Evolutionary conservation across 2,113 vertebrate genomes (phyloP), one percentile per base, ranked within the genome.

Genomic region (Promerops cafer): DNA sequence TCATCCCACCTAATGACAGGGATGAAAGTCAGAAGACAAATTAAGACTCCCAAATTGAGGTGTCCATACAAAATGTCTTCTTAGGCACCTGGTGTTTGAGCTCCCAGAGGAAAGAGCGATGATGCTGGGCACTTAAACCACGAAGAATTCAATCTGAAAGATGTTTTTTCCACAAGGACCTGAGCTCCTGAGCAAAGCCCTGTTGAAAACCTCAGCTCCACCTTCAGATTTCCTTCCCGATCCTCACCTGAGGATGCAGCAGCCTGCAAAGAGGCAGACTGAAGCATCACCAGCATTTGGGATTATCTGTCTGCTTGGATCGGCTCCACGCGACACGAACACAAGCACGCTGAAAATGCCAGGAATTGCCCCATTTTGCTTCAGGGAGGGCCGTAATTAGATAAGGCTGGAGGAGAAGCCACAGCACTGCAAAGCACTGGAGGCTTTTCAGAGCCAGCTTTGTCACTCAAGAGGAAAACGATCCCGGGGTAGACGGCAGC

Each of bases 291-390:
- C 28, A 59, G 63, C 3, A 0, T 8, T 42, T 45, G 71, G 88
- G 76, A 83, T 92, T 50, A 77, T 50, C 88, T 33, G 3, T 30
- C 66, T 86, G 75, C 63, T 66, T 88, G 89, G 68, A 60, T 26
- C 57, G 92, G 47, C 59, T 92, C 71, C 71, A 12, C 3, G 12
- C 6, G 60, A 68, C 19, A 52, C 30, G 30, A 77, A 95, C 66
- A 63, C 18, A 37, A 65, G 19, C 19, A 18, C 0, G 6, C 42
- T 44, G 76, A 70, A 96, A 96, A 94, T 9, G 68, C 86, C 89
- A 89, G 76, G 93, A 95, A 92, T 94, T 47, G 52, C 63, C 94
- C 86, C 79, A 63, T 59, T 93, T 87, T 35, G 35, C 93, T 83
- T 1, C 64, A 66, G 94, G 92, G 89, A 93, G 79, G 94, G 92